Conservation (phyloP, 2,113 vertebrate genomes). For the Alces alces region DNA sequence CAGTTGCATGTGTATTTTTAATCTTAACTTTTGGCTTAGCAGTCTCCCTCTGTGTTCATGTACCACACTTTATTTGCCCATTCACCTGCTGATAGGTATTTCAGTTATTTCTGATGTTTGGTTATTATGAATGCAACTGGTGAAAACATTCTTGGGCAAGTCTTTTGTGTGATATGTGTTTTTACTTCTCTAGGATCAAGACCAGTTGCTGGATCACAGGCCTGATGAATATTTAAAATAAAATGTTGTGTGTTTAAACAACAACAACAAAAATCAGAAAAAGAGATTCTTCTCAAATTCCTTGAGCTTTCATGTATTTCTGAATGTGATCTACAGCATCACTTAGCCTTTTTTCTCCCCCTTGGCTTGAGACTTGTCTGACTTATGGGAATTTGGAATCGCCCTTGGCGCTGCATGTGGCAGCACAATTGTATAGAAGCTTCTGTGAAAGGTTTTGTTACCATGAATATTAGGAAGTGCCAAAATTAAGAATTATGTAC, state of each 20-base stretch:
- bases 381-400: conserved; percentile 21
- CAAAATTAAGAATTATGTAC: background rate
- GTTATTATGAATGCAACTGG: background rate
- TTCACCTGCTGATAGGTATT: background rate
- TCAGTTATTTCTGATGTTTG: background rate
- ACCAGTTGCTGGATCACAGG: background rate
- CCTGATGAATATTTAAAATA: background rate
- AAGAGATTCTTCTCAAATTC: background rate
- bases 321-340: background rate
- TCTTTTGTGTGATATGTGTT: background rate
- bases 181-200: background rate
- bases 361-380: background rate
- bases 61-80: background rate
- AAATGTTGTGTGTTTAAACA: background rate
- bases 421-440: background rate
- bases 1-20: background rate
- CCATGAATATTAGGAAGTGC: background rate
- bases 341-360: background rate
- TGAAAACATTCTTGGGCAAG: background rate
- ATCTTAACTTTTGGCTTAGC: background rate
- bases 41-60: background rate
- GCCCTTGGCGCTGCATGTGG: background rate
- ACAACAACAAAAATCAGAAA: background rate
- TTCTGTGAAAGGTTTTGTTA: conserved; percentile 28
- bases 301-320: background rate